Conservation (phyloP, 2,113 vertebrate genomes). For the Trachemys scripta region DNA sequence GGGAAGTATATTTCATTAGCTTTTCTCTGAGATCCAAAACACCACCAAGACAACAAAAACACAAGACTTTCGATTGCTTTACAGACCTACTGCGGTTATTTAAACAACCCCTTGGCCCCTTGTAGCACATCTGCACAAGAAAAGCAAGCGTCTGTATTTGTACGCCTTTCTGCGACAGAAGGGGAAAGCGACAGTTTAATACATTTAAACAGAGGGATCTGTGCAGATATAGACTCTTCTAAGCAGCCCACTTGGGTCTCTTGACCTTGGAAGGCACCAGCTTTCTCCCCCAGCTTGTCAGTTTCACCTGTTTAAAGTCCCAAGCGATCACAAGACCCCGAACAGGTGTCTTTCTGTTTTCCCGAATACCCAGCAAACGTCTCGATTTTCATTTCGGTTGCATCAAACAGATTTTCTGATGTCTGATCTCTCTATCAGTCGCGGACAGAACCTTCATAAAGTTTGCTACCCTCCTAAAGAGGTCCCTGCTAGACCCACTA, state of each 20-base stretch:
- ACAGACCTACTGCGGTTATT: background rate
- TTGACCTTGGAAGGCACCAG: background rate
- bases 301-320: constrained; percentile 69
- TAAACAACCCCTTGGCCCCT: background rate
- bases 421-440: background rate
- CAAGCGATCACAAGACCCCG: constrained; percentile 33
- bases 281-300: constrained; percentile 26
- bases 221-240: background rate
- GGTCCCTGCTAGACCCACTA: background rate
- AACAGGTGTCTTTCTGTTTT: constrained; percentile 58
- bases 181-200: background rate
- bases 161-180: background rate
- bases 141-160: background rate
- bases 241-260: background rate
- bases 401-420: background rate
- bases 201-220: background rate
- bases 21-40: background rate
- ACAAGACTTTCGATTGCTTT: background rate
- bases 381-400: background rate
- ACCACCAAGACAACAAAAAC: background rate
- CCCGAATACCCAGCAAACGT: background rate
- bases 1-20: background rate
- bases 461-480: background rate
- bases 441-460: background rate
- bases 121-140: background rate